Conservation (phyloP, 2,797 vertebrate species). For the Manis pentadactyla region DNA sequence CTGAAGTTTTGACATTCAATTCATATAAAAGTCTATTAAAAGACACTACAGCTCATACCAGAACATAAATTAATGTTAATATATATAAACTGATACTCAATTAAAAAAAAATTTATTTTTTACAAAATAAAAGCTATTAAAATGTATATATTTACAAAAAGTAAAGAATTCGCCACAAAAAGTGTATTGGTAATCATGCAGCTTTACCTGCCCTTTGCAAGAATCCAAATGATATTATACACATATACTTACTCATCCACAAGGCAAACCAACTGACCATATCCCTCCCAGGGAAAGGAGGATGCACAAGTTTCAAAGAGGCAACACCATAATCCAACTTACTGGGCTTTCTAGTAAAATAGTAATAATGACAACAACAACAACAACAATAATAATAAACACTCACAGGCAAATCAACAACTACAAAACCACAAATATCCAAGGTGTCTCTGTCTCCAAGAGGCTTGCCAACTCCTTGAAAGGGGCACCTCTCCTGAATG, state of each 20-base stretch:
- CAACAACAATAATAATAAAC: background rate
- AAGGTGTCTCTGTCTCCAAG: background rate
- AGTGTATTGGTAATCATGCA: background rate
- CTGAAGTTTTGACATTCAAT: conserved; percentile 53
- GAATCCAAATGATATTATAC: background rate
- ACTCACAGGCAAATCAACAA: background rate
- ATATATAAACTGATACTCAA: background rate
- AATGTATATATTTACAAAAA: conserved; percentile 29
- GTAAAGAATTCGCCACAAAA: background rate
- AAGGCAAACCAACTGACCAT: background rate
- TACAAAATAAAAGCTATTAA: conserved; percentile 31
- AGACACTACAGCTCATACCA: background rate
- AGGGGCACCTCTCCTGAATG: background rate
- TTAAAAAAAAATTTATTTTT: conserved; percentile 1
- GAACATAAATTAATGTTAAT: conserved; percentile 52
- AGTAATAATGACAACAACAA: background rate
- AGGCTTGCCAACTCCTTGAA: background rate
- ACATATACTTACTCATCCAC: background rate
- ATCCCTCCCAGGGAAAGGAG: background rate
- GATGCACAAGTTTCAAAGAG: background rate
- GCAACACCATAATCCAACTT: background rate
- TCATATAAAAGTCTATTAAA: conserved; percentile 47
- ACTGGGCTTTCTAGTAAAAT: background rate
- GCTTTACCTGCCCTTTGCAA: background rate
- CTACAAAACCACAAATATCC: background rate